These are phyloP conservation scores for Galleria mellonella DNA, from an alignment of 1,140 invertebrate genomes.

Conservation along the genomic window DNA sequence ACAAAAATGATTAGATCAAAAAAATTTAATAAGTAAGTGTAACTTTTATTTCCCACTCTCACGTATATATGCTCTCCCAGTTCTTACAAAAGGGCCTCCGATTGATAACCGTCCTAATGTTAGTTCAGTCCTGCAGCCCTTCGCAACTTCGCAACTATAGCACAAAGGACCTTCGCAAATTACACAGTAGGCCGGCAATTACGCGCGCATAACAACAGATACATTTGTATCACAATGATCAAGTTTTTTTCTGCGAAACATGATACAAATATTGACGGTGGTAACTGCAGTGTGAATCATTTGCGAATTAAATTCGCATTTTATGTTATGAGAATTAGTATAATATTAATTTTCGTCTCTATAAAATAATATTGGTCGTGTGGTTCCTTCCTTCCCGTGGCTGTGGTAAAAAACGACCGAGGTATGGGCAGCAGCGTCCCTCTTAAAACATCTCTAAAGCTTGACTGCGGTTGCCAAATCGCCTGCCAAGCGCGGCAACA, in stretches of 20 bases:
- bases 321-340: neutral
- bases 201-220: conserved; percentile 52
- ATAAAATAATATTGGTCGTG: no score
- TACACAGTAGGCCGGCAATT: conserved; percentile 57
- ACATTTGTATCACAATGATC: conserved; percentile 68
- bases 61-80: neutral
- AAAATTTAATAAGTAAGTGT: neutral
- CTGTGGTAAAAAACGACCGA: no score
- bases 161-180: conserved; percentile 54
- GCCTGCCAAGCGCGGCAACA: no score
- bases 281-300: neutral
- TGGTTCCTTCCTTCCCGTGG: no score
- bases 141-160: conserved; percentile 30
- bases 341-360: no score
- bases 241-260: conserved; percentile 47
- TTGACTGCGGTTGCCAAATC: no score
- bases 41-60: neutral
- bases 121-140: conserved; percentile 2
- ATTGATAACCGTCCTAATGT: neutral
- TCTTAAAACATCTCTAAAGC: no score
- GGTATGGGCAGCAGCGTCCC: no score
- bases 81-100: neutral
- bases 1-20: no score
- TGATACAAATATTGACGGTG: conserved; percentile 22
- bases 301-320: no score